Base-by-base conservation (phyloP, 2,888 invertebrate species). In the Keiferia lycopersicella region DNA sequence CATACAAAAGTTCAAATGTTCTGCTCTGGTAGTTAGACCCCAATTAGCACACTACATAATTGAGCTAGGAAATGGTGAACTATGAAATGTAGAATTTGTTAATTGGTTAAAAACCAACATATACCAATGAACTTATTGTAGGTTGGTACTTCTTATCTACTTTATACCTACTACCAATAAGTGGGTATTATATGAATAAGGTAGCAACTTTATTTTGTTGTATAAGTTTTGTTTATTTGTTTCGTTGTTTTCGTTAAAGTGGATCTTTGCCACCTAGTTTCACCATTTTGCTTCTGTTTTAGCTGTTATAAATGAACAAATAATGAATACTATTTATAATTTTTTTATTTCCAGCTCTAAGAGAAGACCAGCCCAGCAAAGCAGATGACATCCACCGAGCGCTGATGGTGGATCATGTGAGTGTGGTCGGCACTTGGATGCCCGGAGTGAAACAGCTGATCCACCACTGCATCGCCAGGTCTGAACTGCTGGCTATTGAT, bases 361-460 rank as follows among this genome's bases (percentile, higher is more conserved):
- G 78, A 74, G 84, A 87, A 62, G 86, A 92, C 53, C 80, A 91
- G 57, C 86, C 88, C 1, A 84, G 79, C 14, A 83, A 80, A 77
- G 94, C 94, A 30, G 93, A 94, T 80, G 89, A 92, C 64, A 87
- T 94, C 60, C 94, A 94, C 70, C 82, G 92, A 73, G 85, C 88
- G 0, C 78, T 94, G 18, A 93, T 94, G 93, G 92, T 93, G 69
- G 92, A 93, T 66, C 87, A 94, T 83, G 92, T 93, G 0, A 87
- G 91, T 66, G 76, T 87, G 10, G 94, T 94, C 0, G 92, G 92
- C 59, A 84, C 86, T 0, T 94, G 94, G 94, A 94, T 94, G 92
- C 91, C 93, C 0, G 94, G 93, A 51, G 86, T 94, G 34, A 93
- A 94, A 72, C 93, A 93, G 66, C 82, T 94, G 0, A 93, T 94